Evolutionary conservation across 2,113 vertebrate species (phyloP), one percentile per base, ranked within the genome.

Genomic region (Arvicanthis niloticus): DNA sequence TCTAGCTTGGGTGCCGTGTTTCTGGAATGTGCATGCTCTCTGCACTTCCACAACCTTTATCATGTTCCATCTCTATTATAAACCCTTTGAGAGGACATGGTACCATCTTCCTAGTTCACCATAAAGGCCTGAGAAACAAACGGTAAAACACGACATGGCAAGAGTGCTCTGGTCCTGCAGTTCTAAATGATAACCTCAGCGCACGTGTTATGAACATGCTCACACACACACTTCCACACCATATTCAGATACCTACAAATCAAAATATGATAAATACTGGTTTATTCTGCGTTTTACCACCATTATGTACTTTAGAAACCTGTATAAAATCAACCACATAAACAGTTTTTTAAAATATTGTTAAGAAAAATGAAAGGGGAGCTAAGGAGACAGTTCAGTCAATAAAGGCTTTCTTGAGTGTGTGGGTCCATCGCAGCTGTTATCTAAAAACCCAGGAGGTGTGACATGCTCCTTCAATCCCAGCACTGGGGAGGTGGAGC

Each of bases 311-410:
- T 76, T 88, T 60, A 84, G 26, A 88, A 75, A 87, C 42, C 22
- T 70, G n/a, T 72, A 86, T 8, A 88, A 93, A 95, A 73, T 40
- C 12, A 93, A 34, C 22, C 13, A 82, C 60, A 6, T 67, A 75
- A 93, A 31, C 42, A 76, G n/a, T 45, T 91, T 73, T 9, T 37
- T 92, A 85, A 81, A 56, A 85, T n/a, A 81, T 94, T 77, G 51
- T 67, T 85, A 73, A 88, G 62, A 77, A 88, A 95, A 93, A 94
- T n/a, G 75, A 91, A 45, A 1, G 68, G 51, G 42, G n/a, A 76
- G 42, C 73, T 29, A 5, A 76, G 73, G 73, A 42, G 73, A 75
- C 22, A 26, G 72, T 45, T 42, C 22, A 75, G 73, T 75, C 21
- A 75, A 9, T 76, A 76, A 76, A 76, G 40, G 11, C 40, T 45